Evolutionary conservation across 2,113 vertebrate species (phyloP), one percentile per base, ranked within the genome.

Genomic region (Oryzias celebensis): DNA sequence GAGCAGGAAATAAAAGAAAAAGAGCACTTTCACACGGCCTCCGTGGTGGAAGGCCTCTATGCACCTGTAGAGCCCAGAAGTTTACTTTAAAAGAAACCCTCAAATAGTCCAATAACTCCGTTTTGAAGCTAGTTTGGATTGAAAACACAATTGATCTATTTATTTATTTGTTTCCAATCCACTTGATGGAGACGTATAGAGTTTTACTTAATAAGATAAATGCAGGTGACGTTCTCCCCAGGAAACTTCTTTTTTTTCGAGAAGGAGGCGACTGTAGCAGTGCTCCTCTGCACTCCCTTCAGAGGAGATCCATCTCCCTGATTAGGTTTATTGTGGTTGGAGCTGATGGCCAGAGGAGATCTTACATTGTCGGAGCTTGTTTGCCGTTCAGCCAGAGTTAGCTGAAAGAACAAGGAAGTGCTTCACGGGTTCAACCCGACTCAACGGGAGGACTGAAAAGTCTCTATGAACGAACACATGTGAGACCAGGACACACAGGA

Each of bases 21-120:
- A 75, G 84, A 86, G 72, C 71, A 86, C 84, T 87, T 90, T 89
- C 89, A 89, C 88, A 86, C 75, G 78, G 68, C 81, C 84, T 74
- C 62, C 50, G 54, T 58, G 20, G 5, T 62, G 59, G 49, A 76
- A 60, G 36, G 79, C 67, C 74, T 73, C 69, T 31, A 14, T 68
- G 77, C 88, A 91, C 88, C 89, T 91, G 88, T 81, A 65, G 58
- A 48, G 52, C 36, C 36, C 36, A 36, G 36, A 36, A 75, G 52
- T 46, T 49, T n/a, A 46, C 55, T 73, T 60, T 22, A 62, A 56
- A 51, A 28, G 26, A 10, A 48, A 3, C n/a, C 8, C 15, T 48
- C 1, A 48, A 48, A 48, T 41, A 36, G 2, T 36, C 1, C 31
- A 12, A 12, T 36, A 12, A 36, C 36, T 36, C 1, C 1, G 1